Evolutionary conservation across 2,113 vertebrate genomes (phyloP), one percentile per base, ranked within the genome.

Genomic region (Tylochromis polylepis): DNA sequence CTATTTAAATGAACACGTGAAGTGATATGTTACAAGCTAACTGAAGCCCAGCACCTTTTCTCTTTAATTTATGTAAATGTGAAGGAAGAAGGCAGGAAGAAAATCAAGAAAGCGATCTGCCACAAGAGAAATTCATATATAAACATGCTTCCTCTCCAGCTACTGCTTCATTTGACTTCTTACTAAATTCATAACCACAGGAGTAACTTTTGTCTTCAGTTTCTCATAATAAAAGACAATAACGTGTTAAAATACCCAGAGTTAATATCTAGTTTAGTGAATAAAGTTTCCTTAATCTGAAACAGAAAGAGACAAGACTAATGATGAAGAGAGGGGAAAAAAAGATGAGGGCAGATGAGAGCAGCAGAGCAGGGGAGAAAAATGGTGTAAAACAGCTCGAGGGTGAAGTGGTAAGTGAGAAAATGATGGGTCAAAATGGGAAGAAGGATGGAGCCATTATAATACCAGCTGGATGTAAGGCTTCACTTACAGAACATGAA

Each of bases 1-100:
- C 62, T 31, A 89, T 91, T 89, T 78, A 87, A 92, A 92, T 75
- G 6, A 56, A 27, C 34, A 18, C 15, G 11, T 15, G 77, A 72
- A 84, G 80, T 79, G 49, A 41, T 11, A 84, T 53, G 81, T 86
- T 20, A 36, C 27, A 57, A 20, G 24, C 18, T 55, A 43, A 82
- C 24, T 38, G 34, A 78, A 72, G 36, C 29, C 46, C 65, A 78
- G 7, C 41, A 9, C 36, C 36, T 38, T 51, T 89, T 67, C 6
- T 24, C 29, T 77, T 81, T 60, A 27, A 5, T 59, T 84, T 60
- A 81, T 85, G 51, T 65, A 88, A 91, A 93, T 88, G 22, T 62
- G 65, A 58, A 77, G 43, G 75, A 31, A 67, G 81, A 20, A 85
- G 27, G 57, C 5, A 80, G n/a, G n/a, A 67, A 38, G 57, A 53